phyloP scores from a whole-genome alignment of 2,113 vertebrate genomes.

The Meleagris gallopavo region DNA sequence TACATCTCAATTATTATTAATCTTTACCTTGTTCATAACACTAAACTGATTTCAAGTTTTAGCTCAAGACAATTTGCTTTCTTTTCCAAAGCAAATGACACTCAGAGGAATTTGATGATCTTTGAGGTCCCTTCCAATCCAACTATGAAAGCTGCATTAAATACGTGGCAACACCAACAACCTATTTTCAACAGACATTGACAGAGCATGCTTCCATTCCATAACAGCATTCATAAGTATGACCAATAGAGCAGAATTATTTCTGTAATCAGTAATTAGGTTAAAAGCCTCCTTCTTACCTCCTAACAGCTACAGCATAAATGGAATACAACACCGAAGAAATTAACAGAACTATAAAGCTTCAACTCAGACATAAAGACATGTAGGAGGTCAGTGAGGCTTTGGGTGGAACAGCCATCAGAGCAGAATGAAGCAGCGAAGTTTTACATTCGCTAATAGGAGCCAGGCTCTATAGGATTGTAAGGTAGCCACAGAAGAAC shows the following conservation, averaged over 20 bases:
- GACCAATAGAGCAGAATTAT: background rate
- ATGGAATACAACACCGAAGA: background rate
- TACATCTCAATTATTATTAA: background rate
- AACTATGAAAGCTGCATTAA: background rate
- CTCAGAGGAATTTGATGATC: background rate
- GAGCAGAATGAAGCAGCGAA: background rate
- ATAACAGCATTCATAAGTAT: background rate
- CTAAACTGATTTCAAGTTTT: background rate
- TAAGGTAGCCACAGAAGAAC: background rate
- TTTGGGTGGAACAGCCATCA: accelerated
- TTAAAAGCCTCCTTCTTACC: background rate
- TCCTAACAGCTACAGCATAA: background rate
- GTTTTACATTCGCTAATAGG: accelerated
- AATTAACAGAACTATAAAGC: background rate
- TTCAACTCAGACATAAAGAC: background rate
- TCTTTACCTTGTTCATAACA: background rate
- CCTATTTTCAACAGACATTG: background rate
- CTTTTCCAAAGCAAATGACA: background rate
- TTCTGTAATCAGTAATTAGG: background rate
- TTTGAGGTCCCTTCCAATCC: too few species aligned
- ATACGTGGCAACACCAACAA: background rate
- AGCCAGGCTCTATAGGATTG: background rate
- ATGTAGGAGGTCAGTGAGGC: accelerated
- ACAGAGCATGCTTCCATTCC: accelerated
- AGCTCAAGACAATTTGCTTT: background rate